phyloP scores from a whole-genome alignment of 2,888 invertebrate genomes.

The Tachina grossa region DNA sequence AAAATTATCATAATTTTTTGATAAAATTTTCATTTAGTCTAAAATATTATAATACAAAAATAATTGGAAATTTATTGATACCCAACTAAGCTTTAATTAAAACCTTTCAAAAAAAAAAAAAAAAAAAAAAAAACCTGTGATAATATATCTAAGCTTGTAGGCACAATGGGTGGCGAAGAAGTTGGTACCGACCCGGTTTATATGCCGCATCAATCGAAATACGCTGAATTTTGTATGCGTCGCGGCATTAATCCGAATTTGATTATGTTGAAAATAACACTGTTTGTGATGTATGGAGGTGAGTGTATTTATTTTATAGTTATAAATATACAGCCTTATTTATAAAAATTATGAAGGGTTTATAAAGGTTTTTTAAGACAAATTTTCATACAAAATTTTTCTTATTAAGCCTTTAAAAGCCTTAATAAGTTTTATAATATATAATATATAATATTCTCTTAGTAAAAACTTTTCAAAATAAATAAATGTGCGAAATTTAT shows the following conservation, averaged over 20 bases:
- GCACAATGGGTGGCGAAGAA: slow-evolving; percentile 81
- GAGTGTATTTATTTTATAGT: slow-evolving; percentile 75
- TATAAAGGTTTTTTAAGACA: no score
- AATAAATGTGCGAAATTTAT: no score
- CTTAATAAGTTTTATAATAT: no score
- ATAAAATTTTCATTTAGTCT: slow-evolving; percentile 19
- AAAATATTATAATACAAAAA: slow-evolving; percentile 14
- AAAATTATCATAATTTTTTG: background rate
- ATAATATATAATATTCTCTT: no score
- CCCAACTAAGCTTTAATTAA: background rate
- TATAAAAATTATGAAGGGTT: no score
- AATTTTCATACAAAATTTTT: no score
- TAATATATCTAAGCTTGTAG: background rate
- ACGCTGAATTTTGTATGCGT: slow-evolving; percentile 82
- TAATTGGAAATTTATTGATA: background rate
- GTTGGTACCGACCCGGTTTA: slow-evolving; percentile 75
- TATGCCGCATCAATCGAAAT: slow-evolving; percentile 77
- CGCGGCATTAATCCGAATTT: slow-evolving; percentile 89
- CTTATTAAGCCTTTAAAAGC: no score
- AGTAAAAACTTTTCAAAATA: background rate
- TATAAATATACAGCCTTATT: no score
- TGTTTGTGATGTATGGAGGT: slow-evolving; percentile 93
- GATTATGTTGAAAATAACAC: slow-evolving; percentile 90
- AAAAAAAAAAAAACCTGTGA: slow-evolving; percentile 10
- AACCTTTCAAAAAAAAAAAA: background rate